Percentiles rank a stretch among this genome's conserved stretches.
Conservation (phyloP, 2,113 vertebrate species). For the Psettodes erumei region DNA sequence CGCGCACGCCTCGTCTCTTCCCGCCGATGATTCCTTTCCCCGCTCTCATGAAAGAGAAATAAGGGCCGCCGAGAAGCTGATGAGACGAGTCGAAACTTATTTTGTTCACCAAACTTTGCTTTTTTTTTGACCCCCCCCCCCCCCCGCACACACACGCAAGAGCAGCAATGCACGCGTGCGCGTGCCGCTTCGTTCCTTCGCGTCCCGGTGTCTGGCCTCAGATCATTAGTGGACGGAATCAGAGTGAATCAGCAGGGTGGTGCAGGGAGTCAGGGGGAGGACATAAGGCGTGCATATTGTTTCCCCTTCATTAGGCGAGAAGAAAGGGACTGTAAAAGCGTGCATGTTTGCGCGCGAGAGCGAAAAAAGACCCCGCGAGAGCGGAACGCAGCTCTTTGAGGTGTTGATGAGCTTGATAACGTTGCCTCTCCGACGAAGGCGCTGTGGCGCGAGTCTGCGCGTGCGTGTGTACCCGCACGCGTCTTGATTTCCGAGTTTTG, state of each 20-base stretch:
- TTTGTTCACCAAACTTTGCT: conserved; percentile 41
- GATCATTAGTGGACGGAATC: conserved; percentile 54
- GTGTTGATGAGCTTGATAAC: conserved; percentile 58
- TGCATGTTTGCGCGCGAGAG: not conserved
- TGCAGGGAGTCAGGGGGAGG: conserved; percentile 6
- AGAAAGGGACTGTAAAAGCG: conserved; percentile 37
- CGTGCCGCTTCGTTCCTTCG: not conserved
- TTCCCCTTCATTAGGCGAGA: conserved; percentile 42
- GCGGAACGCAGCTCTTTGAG: conserved; percentile 28
- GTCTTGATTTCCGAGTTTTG: conserved; percentile 60
- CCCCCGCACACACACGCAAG: not conserved
- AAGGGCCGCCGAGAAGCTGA: not conserved
- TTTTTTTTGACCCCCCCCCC: conserved; percentile 22
- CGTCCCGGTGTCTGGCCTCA: conserved; percentile 33
- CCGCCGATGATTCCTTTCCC: conserved; percentile 32
- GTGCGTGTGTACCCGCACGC: conserved; percentile 2
- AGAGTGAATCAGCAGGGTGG: conserved; percentile 36
- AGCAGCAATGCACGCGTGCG: not conserved
- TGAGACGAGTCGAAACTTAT: conserved; percentile 31
- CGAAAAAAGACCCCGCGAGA: conserved; percentile 35
- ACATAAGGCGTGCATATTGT: conserved; percentile 12
- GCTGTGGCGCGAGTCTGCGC: conserved; percentile 5
- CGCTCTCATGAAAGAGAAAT: conserved; percentile 44
- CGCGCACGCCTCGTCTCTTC: conserved; percentile 25
- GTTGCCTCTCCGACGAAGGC: conserved; percentile 43